These are phyloP conservation scores for Lamproptera curius DNA, from an alignment of 2,888 invertebrate genomes.

Conservation along the genomic window DNA sequence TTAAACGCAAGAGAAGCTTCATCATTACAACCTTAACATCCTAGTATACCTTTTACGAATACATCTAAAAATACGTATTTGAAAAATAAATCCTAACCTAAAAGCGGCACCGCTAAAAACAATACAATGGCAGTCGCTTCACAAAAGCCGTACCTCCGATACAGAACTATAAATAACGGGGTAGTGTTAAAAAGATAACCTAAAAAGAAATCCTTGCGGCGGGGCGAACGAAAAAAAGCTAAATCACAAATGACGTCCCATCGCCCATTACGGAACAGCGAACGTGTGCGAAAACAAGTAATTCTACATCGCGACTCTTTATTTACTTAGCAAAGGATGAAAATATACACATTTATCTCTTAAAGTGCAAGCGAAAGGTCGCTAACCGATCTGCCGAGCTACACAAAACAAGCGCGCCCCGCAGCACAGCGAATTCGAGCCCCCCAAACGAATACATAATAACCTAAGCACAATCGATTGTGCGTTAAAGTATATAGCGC, in stretches of 20 bases:
- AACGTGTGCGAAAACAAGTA: not conserved
- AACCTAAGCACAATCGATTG: slow-evolving; percentile 36
- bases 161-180: slow-evolving; percentile 8
- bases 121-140: slow-evolving; percentile 17
- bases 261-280: not conserved
- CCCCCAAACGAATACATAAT: slow-evolving; percentile 46
- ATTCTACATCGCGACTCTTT: not conserved
- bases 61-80: no score
- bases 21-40: no score
- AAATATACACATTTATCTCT: slow-evolving; percentile 11
- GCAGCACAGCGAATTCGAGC: slow-evolving; percentile 48
- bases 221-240: not conserved
- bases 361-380: slow-evolving; percentile 41
- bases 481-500: slow-evolving; percentile 25
- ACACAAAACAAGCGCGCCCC: slow-evolving; percentile 35
- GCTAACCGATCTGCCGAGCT: slow-evolving; percentile 40
- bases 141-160: slow-evolving; percentile 11
- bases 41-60: no score
- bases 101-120: no score
- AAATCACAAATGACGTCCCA: slow-evolving; percentile 1
- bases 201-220: slow-evolving; percentile 8
- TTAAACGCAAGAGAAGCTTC: no score
- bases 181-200: slow-evolving; percentile 12
- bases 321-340: slow-evolving; percentile 14
- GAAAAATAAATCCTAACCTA: no score